These are phyloP conservation scores for Crocuta crocuta DNA, from an alignment of 2,113 vertebrate genomes.

Conservation along the genomic window DNA sequence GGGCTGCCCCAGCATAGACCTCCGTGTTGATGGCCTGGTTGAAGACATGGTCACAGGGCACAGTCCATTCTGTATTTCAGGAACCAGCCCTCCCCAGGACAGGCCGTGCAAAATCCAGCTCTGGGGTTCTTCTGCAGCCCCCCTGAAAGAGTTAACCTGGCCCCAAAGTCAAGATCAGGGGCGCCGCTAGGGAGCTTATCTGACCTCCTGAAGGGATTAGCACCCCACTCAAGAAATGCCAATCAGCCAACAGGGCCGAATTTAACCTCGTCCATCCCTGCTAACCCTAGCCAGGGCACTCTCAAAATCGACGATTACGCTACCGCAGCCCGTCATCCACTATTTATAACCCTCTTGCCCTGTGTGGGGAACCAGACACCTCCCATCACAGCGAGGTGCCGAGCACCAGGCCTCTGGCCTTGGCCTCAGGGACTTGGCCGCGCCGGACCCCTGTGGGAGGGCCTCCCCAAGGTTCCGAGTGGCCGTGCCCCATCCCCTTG, in stretches of 20 bases:
- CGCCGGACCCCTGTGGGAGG: background rate
- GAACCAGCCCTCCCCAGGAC: background rate
- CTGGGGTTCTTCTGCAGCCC: background rate
- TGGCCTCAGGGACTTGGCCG: background rate
- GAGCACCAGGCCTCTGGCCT: background rate
- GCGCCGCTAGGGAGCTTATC: constrained; percentile 70
- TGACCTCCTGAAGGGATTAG: constrained; percentile 81
- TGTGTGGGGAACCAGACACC: constrained; percentile 46
- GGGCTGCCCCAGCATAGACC: background rate
- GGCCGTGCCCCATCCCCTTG: background rate
- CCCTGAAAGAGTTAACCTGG: constrained; percentile 46
- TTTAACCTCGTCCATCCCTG: constrained; percentile 68
- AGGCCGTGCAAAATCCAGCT: background rate
- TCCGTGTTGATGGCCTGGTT: background rate
- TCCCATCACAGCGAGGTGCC: background rate
- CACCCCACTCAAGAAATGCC: constrained; percentile 68
- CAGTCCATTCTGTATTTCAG: background rate
- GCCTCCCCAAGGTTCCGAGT: background rate
- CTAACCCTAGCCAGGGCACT: constrained; percentile 50
- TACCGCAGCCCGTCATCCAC: constrained; percentile 38
- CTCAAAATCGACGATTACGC: constrained; percentile 69
- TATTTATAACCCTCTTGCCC: constrained; percentile 71
- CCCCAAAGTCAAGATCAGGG: constrained; percentile 72
- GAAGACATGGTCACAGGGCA: background rate
- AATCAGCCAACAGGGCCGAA: constrained; percentile 61